Conservation (phyloP, 1,140 invertebrate genomes). For the Thaumetopoea pityocampa region DNA sequence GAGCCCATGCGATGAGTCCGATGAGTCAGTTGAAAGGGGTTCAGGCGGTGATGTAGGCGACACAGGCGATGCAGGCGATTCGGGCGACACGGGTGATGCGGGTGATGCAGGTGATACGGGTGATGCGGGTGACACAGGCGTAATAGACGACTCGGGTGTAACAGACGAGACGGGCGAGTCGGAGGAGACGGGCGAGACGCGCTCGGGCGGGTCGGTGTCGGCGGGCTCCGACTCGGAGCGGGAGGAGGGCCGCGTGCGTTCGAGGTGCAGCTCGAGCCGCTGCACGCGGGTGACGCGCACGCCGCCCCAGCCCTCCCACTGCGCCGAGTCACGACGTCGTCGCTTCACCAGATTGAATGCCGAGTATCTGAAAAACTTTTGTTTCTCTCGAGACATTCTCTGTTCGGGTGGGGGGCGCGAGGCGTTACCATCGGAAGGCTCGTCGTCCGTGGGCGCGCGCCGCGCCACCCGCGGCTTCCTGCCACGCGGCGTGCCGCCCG, state of each 20-base stretch:
- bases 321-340: slow-evolving; percentile 49
- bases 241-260: slow-evolving; percentile 17
- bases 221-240: slow-evolving; percentile 9
- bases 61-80: slow-evolving; percentile 21
- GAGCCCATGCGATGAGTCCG: no score
- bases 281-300: slow-evolving; percentile 51
- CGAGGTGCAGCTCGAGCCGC: slow-evolving; percentile 42
- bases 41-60: no score
- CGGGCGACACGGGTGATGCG: slow-evolving; percentile 4
- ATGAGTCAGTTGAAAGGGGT: no score
- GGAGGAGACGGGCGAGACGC: no score
- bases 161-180: no score
- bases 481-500: slow-evolving; percentile 51
- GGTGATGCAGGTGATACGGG: no score
- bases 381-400: slow-evolving; percentile 89
- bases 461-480: slow-evolving; percentile 49
- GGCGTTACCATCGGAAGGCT: slow-evolving; percentile 73
- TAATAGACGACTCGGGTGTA: background rate
- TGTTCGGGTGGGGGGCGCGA: slow-evolving; percentile 79
- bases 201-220: background rate
- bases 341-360: slow-evolving; percentile 80
- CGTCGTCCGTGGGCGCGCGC: slow-evolving; percentile 55
- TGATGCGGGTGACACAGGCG: slow-evolving; percentile 4
- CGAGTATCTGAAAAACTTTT: slow-evolving; percentile 88
- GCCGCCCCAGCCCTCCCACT: slow-evolving; percentile 56